These are phyloP conservation scores for Polydrusus pterygomalis DNA, from an alignment of 2,888 invertebrate genomes.

Conservation along the genomic window DNA sequence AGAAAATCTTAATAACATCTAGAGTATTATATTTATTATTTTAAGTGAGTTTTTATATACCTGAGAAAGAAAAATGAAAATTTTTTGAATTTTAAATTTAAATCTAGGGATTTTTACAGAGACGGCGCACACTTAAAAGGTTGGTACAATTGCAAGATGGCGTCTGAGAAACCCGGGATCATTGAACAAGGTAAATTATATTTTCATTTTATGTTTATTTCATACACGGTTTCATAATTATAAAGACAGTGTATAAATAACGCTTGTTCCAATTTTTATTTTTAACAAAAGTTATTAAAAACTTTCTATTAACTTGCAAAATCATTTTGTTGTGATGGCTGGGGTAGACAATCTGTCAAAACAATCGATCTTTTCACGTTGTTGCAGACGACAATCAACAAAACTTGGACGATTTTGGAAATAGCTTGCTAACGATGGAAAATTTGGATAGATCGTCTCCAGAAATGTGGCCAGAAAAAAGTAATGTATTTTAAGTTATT, in stretches of 20 bases:
- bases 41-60: not conserved
- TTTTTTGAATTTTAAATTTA: conserved; percentile 42
- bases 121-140: conserved; percentile 1
- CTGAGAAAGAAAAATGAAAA: conserved; percentile 7
- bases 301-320: conserved; percentile 6
- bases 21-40: no score
- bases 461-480: conserved; percentile 96
- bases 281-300: conserved; percentile 8
- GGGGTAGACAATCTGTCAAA: conserved; percentile 57
- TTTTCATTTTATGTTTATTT: conserved; percentile 13
- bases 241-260: conserved; percentile 6
- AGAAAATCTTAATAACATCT: no score
- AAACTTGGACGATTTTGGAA: conserved; percentile 74
- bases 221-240: not conserved
- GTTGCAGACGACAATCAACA: conserved; percentile 59
- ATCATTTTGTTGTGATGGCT: conserved; percentile 28
- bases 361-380: conserved; percentile 53
- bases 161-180: conserved; percentile 79
- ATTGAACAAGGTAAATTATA: conserved; percentile 76
- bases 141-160: conserved; percentile 75
- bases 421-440: conserved; percentile 90
- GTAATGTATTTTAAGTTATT: conserved; percentile 75
- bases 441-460: conserved; percentile 96
- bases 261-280: not conserved
- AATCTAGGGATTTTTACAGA: conserved; percentile 36